Evolutionary conservation across 2,113 vertebrate species (phyloP).

Genomic region (Choloepus hoffmanni): DNA sequence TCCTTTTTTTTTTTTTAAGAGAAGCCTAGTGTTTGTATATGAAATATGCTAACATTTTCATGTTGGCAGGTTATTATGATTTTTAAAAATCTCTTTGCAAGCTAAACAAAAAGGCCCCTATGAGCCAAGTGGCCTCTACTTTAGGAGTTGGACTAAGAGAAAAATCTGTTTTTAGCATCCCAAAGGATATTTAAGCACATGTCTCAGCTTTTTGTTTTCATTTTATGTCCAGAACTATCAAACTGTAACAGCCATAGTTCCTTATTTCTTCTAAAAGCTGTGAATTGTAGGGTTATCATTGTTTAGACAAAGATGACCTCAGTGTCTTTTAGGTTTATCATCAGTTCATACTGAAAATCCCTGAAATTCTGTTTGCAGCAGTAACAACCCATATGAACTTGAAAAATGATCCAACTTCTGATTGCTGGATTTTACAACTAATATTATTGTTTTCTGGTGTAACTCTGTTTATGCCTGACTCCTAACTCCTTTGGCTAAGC

Average conservation of each 20-base stretch:
- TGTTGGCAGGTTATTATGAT: conserved; percentile 12
- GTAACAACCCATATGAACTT: background rate
- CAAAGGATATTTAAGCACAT: background rate
- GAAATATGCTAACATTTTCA: background rate
- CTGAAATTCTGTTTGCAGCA: background rate
- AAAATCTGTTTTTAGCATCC: background rate
- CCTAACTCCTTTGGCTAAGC: conserved; percentile 44
- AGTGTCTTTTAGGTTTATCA: background rate
- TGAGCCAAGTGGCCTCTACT: background rate
- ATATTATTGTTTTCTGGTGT: conserved; percentile 38
- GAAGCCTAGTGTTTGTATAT: background rate
- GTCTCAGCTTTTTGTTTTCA: background rate
- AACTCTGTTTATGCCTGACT: background rate
- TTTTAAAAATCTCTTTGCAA: background rate
- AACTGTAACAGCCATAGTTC: background rate
- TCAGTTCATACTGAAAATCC: background rate
- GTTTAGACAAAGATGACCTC: background rate
- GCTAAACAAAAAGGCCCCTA: background rate
- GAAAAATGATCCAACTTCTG: conserved; percentile 48
- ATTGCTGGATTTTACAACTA: conserved; percentile 24
- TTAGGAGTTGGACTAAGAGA: background rate
- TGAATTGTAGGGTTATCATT: background rate
- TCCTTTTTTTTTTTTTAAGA: conserved; percentile 8
- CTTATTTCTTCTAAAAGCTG: background rate
- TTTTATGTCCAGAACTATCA: background rate